A percentile compares a stretch with the other conserved stretches of the same genome.
Conservation (phyloP, 2,888 invertebrate species). For the Eupeodes latifasciatus region DNA sequence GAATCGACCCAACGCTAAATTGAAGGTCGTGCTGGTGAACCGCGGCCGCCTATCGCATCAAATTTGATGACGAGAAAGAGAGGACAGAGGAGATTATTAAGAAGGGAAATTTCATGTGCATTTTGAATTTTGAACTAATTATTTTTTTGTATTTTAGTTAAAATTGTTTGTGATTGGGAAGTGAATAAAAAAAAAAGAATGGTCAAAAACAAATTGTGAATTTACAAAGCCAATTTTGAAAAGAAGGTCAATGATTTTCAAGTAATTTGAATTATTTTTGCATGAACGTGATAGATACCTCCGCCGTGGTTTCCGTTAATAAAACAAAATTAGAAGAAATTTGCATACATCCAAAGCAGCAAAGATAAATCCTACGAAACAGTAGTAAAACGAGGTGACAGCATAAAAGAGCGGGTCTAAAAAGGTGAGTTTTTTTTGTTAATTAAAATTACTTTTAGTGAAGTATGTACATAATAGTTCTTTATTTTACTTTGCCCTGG, state of each 20-base stretch:
- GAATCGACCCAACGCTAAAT: conserved; percentile 38
- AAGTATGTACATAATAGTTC: no score
- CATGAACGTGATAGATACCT: background rate
- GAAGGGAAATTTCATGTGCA: conserved; percentile 28
- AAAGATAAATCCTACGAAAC: background rate
- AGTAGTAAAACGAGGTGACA: background rate
- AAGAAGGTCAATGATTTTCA: conserved; percentile 12
- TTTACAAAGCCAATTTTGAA: conserved; percentile 6
- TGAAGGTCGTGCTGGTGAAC: conserved; percentile 48
- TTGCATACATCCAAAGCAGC: background rate
- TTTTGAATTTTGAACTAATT: background rate
- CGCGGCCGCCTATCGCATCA: background rate
- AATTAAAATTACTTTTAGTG: background rate
- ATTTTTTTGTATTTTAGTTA: background rate
- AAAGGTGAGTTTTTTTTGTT: conserved; percentile 15
- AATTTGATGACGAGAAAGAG: background rate
- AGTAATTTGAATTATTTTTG: conserved; percentile 1
- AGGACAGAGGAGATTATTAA: background rate
- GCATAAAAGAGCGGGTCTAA: background rate
- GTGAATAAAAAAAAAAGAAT: conserved; percentile 20
- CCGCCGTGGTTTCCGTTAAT: background rate
- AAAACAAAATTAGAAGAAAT: background rate
- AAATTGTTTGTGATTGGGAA: background rate
- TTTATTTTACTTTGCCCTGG: no score
- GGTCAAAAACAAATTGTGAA: conserved; percentile 9